These are phyloP conservation scores for Peromyscus maniculatus DNA, from an alignment of 2,113 vertebrate species.

Conservation along the genomic window DNA sequence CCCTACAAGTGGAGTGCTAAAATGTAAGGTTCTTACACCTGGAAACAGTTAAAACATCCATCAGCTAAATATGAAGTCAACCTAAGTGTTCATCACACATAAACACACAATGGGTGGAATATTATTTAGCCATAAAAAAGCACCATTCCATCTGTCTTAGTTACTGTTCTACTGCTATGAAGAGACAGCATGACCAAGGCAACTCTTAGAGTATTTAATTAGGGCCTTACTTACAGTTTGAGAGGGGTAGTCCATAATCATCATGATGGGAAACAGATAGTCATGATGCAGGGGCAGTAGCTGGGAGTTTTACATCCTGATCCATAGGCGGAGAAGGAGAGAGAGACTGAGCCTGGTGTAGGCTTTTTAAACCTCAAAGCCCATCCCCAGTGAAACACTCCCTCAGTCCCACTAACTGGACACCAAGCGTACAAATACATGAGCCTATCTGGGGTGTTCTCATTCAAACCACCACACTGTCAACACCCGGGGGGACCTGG, in stretches of 20 bases:
- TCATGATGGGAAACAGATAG: neutral
- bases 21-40: neutral
- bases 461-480: neutral
- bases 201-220: neutral
- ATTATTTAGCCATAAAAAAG: neutral
- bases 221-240: neutral
- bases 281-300: neutral
- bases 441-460: too few relatives aligned
- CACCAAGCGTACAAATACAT: neutral
- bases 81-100: neutral
- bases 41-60: neutral
- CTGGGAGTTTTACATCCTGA: neutral
- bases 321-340: neutral
- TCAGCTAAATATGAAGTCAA: neutral
- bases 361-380: neutral
- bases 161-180: neutral
- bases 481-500: neutral
- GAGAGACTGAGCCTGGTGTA: neutral
- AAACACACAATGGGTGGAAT: neutral
- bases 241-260: neutral
- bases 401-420: neutral
- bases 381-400: neutral
- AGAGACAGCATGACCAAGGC: neutral
- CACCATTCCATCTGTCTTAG: neutral
- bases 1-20: neutral